Conservation (phyloP, 2,797 vertebrate species). For the Acanthis flammea region DNA sequence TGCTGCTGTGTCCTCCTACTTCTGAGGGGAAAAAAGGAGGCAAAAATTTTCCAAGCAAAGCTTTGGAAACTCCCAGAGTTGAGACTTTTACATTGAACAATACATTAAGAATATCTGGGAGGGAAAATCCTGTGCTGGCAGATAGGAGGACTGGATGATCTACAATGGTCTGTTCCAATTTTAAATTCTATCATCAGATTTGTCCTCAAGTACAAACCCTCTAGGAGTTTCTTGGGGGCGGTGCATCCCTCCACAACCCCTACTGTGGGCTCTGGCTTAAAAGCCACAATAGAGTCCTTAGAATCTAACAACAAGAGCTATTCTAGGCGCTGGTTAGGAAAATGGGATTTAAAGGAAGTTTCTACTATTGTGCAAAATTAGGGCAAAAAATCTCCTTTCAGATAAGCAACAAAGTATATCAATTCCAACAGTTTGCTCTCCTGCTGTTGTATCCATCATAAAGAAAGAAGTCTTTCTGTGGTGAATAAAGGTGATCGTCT, state of each 20-base stretch:
- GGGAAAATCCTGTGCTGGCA: slow-evolving; percentile 57
- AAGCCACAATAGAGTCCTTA: slow-evolving; percentile 74
- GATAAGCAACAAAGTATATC: slow-evolving; percentile 72
- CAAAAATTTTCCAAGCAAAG: slow-evolving; percentile 60
- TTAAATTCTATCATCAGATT: slow-evolving; percentile 61
- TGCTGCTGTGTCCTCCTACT: slow-evolving; percentile 52
- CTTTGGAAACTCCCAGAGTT: slow-evolving; percentile 63
- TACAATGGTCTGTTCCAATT: slow-evolving; percentile 65
- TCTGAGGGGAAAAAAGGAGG: slow-evolving; percentile 44
- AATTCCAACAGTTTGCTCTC: slow-evolving; percentile 73
- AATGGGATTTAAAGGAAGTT: slow-evolving; percentile 75
- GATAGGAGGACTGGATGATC: slow-evolving; percentile 54
- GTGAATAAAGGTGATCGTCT: slow-evolving; percentile 71
- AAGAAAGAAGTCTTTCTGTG: slow-evolving; percentile 65
- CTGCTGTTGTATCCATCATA: slow-evolving; percentile 70
- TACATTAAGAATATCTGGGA: slow-evolving; percentile 66
- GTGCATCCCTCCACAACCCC: slow-evolving; percentile 61
- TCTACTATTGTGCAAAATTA: slow-evolving; percentile 74
- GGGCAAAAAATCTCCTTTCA: slow-evolving; percentile 75
- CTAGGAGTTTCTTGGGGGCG: slow-evolving; percentile 63
- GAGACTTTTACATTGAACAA: slow-evolving; percentile 62
- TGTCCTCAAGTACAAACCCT: slow-evolving; percentile 66
- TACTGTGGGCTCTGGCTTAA: slow-evolving; percentile 68
- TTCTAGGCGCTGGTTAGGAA: slow-evolving; percentile 72
- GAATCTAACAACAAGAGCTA: slow-evolving; percentile 74